These are phyloP conservation scores for Tragelaphus strepsiceros DNA, from an alignment of 2,113 vertebrate species.

Conservation along the genomic window DNA sequence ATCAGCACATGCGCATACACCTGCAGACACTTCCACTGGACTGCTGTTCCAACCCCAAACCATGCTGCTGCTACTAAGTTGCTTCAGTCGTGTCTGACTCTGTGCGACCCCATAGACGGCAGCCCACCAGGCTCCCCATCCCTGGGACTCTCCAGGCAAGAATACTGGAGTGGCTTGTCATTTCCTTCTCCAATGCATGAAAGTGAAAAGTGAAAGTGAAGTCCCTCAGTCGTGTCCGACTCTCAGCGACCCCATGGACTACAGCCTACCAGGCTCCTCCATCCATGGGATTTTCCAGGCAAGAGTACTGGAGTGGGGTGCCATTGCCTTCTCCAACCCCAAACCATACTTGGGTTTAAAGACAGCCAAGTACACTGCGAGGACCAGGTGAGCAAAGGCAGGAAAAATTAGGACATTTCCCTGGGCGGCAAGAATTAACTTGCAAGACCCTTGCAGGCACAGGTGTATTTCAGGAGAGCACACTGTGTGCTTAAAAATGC, in stretches of 20 bases:
- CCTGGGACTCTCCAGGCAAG: no score
- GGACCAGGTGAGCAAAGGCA: slow-evolving; percentile 41
- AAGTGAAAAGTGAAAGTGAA: no score
- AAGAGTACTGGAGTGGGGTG: no score
- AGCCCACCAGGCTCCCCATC: no score
- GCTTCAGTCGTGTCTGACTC: no score
- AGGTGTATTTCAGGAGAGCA: slow-evolving; percentile 16
- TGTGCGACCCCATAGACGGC: no score
- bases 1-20: neutral
- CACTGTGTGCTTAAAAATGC: slow-evolving; percentile 46
- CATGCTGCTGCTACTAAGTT: neutral
- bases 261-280: no score
- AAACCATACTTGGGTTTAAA: neutral
- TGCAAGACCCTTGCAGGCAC: slow-evolving; percentile 23
- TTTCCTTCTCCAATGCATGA: no score
- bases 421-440: slow-evolving; percentile 38
- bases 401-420: slow-evolving; percentile 58
- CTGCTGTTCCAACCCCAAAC: neutral
- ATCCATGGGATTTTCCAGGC: no score
- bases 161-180: no score
- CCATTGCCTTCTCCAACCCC: neutral
- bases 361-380: neutral
- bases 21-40: neutral
- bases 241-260: no score
- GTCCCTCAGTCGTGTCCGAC: no score